These are phyloP conservation scores for Cebus imitator DNA, from an alignment of 2,113 vertebrate genomes.

Conservation along the genomic window DNA sequence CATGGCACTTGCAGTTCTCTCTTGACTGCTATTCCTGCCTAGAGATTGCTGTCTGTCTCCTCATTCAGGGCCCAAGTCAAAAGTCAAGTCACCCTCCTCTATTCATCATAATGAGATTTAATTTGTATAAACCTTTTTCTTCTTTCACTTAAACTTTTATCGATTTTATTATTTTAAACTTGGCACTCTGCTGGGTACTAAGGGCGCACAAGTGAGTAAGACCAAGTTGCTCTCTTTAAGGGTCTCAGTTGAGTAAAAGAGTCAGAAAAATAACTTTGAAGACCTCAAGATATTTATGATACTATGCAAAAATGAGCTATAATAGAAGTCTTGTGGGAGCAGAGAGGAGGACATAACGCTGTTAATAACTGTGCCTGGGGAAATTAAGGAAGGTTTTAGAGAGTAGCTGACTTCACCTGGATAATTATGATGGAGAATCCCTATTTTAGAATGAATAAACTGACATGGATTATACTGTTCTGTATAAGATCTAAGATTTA, in stretches of 20 bases:
- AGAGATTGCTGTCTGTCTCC: not conserved
- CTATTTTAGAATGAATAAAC: conserved; percentile 58
- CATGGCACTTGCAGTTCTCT: not conserved
- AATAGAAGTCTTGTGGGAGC: conserved; percentile 39
- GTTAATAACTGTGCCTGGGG: conserved; percentile 68
- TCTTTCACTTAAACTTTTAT: conserved; percentile 8
- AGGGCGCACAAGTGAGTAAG: conserved; percentile 18
- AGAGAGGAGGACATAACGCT: conserved; percentile 7
- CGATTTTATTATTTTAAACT: conserved; percentile 27
- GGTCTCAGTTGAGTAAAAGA: conserved; percentile 41
- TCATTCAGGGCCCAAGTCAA: not conserved
- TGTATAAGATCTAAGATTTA: conserved; percentile 37
- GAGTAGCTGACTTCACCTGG: conserved; percentile 57
- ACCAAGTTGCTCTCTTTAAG: conserved; percentile 31
- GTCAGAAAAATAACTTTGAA: conserved; percentile 59
- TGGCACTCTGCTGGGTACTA: conserved; percentile 4
- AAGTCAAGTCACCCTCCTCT: not conserved
- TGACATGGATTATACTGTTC: conserved; percentile 33
- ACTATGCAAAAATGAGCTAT: conserved; percentile 21
- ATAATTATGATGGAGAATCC: conserved; percentile 50
- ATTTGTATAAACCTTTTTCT: not conserved
- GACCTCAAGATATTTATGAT: conserved; percentile 62
- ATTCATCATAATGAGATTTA: not conserved
- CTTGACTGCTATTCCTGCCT: not conserved
- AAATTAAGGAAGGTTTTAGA: conserved; percentile 58